These are phyloP conservation scores for Drosophila flavopinicola DNA, from an alignment of 2,888 invertebrate genomes.

Conservation along the genomic window DNA sequence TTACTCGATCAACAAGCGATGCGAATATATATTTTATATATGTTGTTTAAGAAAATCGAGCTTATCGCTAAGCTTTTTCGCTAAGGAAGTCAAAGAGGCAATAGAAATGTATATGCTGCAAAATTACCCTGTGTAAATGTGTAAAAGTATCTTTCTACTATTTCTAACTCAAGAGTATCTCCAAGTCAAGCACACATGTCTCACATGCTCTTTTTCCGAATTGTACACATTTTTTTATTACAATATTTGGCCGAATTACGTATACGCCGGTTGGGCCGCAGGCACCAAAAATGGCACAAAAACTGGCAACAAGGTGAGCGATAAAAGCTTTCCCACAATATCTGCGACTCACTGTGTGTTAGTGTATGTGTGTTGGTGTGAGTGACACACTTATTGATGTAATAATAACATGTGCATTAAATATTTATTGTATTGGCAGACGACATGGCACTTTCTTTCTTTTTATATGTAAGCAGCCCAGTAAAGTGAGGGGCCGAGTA, in stretches of 20 bases:
- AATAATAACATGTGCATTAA: constrained; percentile 79
- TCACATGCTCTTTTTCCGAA: background rate
- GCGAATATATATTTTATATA: too few species aligned
- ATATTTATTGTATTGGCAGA: constrained; percentile 78
- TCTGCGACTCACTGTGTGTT: constrained; percentile 13
- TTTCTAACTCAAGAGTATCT: constrained; percentile 9
- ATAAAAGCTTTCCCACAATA: constrained; percentile 70
- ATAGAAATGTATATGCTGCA: too few species aligned
- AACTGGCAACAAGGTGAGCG: constrained; percentile 63
- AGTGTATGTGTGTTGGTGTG: constrained; percentile 29
- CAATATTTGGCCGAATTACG: constrained; percentile 59
- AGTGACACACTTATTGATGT: constrained; percentile 77
- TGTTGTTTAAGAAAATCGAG: too few species aligned
- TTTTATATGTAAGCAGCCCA: constrained; percentile 5
- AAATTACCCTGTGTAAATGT: too few species aligned
- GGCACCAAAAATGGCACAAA: constrained; percentile 43
- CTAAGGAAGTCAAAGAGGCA: too few species aligned
- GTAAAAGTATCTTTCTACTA: too few species aligned
- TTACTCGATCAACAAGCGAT: too few species aligned
- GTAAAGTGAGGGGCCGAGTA: background rate
- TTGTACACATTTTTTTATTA: constrained; percentile 27
- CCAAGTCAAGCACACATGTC: background rate
- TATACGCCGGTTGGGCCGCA: constrained; percentile 58
- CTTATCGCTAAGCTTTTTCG: too few species aligned
- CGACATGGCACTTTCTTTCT: constrained; percentile 74